phyloP scores from a whole-genome alignment of 2,888 invertebrate genomes.

The Catocala fraxini region DNA sequence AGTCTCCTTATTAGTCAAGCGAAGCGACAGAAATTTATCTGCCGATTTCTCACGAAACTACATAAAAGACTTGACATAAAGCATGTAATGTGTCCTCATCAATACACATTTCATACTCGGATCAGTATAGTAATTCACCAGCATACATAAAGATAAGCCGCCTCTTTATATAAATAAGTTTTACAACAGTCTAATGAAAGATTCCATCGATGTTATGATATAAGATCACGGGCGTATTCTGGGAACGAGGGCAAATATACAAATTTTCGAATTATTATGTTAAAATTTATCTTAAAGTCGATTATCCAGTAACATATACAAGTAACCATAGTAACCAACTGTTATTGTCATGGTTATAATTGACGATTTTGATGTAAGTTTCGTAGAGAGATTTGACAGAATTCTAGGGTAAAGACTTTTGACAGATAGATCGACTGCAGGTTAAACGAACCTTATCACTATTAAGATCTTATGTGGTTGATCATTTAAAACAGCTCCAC shows the following conservation, averaged over 20 bases:
- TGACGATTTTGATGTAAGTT: no score
- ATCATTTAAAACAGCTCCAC: no score
- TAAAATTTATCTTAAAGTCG: no score
- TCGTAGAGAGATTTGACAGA: no score
- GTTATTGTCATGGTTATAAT: no score
- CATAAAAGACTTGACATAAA: slow-evolving; percentile 8
- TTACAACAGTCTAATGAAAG: slow-evolving; percentile 50
- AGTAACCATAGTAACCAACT: no score
- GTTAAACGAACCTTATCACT: no score
- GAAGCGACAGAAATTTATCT: not conserved
- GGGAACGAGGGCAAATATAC: not conserved
- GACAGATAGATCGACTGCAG: no score
- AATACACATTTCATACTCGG: slow-evolving; percentile 3
- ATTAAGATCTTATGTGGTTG: no score
- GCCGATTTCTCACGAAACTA: slow-evolving; percentile 1
- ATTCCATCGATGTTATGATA: slow-evolving; percentile 42
- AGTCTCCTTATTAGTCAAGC: not conserved
- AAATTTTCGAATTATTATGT: no score
- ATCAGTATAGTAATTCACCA: slow-evolving; percentile 23
- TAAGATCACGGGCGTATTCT: slow-evolving; percentile 32
- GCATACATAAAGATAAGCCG: slow-evolving; percentile 20
- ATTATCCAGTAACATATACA: no score
- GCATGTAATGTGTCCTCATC: slow-evolving; percentile 9
- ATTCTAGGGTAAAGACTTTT: no score
- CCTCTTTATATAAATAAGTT: slow-evolving; percentile 34